Conservation (phyloP, 2,888 invertebrate species). For the Dynastes grantii region DNA sequence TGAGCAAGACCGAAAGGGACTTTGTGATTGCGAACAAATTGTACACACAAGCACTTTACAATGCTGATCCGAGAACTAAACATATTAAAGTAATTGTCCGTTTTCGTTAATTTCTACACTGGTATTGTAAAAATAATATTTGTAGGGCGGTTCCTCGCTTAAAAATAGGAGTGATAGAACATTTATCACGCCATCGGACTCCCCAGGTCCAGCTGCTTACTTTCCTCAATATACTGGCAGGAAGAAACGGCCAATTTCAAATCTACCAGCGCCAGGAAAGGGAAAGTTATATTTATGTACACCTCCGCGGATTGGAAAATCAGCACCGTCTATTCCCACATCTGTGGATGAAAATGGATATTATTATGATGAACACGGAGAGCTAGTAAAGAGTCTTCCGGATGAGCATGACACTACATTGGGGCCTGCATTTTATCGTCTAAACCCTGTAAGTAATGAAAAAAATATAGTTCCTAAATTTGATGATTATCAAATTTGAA, state of each 20-base stretch:
- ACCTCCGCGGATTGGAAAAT: slow-evolving; percentile 59
- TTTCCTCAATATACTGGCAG: slow-evolving; percentile 55
- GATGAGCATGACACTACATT: slow-evolving; percentile 59
- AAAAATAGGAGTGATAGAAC: slow-evolving; percentile 58
- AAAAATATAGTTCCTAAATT: too few species aligned
- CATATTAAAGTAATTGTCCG: slow-evolving; percentile 35
- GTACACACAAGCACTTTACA: slow-evolving; percentile 50
- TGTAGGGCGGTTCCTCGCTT: slow-evolving; percentile 58
- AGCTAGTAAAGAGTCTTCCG: slow-evolving; percentile 61
- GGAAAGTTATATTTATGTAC: slow-evolving; percentile 64
- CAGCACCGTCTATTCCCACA: slow-evolving; percentile 65
- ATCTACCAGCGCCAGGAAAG: slow-evolving; percentile 50
- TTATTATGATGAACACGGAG: slow-evolving; percentile 58
- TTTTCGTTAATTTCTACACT: background rate
- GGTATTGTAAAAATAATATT: background rate
- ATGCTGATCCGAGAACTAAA: background rate
- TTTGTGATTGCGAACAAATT: slow-evolving; percentile 36
- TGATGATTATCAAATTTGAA: too few species aligned
- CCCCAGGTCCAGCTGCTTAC: slow-evolving; percentile 61
- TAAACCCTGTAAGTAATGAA: slow-evolving; percentile 55
- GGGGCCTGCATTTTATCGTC: slow-evolving; percentile 63
- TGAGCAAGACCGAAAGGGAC: slow-evolving; percentile 53
- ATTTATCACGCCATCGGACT: slow-evolving; percentile 53
- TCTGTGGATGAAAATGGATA: slow-evolving; percentile 66
- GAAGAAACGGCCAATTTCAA: slow-evolving; percentile 46